Conservation (phyloP, 2,888 invertebrate genomes). For the Stenodera caucasica region DNA sequence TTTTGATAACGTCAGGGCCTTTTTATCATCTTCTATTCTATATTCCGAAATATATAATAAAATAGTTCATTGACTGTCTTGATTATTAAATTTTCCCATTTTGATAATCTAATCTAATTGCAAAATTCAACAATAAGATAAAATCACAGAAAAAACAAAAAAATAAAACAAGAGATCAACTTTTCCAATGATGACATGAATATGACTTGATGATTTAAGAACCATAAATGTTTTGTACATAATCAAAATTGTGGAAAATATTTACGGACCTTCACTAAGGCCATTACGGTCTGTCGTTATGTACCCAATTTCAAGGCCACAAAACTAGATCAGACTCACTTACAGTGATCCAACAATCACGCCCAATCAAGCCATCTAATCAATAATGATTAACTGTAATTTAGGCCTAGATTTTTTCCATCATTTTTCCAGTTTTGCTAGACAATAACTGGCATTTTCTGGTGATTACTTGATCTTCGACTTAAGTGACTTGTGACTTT, state of each 20-base stretch:
- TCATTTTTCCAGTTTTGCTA: neutral
- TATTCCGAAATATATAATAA: too few species aligned
- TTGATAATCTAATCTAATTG: too few species aligned
- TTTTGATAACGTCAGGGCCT: conserved; percentile 2
- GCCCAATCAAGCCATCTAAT: too few species aligned
- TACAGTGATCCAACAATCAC: too few species aligned
- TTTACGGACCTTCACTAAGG: neutral
- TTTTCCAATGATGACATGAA: neutral
- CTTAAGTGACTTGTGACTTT: too few species aligned
- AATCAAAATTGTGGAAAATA: neutral
- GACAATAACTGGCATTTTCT: neutral
- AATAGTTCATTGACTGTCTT: neutral
- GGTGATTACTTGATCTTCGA: neutral
- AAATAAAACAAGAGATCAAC: neutral
- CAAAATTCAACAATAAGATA: neutral
- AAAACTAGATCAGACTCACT: too few species aligned
- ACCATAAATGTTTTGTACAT: neutral
- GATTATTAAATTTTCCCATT: too few species aligned
- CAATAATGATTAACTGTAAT: too few species aligned
- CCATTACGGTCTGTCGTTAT: neutral
- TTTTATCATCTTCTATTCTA: too few species aligned
- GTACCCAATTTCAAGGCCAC: neutral
- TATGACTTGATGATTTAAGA: neutral
- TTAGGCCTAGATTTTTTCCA: too few species aligned
- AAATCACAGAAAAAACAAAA: neutral